A percentile compares a stretch with the other conserved stretches of the same genome.
Evolutionary conservation across 2,888 invertebrate genomes (phyloP).

Genomic region (Teleiodes luculella): DNA sequence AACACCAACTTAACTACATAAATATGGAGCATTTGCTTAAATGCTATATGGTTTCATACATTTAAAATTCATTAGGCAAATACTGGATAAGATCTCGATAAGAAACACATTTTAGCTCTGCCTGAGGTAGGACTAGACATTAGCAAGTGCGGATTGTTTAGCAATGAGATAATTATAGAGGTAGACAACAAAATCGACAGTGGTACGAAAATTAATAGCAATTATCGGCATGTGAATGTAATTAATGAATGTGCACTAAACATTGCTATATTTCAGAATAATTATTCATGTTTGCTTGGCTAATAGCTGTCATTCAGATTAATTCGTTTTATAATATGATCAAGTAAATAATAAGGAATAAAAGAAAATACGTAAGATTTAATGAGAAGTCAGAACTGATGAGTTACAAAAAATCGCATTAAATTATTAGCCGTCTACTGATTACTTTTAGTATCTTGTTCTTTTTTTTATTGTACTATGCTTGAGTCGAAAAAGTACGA

Average conservation of each 20-base stretch:
- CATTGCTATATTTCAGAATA: neutral
- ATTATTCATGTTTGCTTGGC: neutral
- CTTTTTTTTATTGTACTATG: no score
- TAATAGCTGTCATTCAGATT: no score
- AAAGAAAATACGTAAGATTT: no score
- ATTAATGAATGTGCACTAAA: slow-evolving; percentile 27
- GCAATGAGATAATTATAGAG: slow-evolving; percentile 2
- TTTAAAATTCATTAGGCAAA: neutral
- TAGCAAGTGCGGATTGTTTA: slow-evolving; percentile 3
- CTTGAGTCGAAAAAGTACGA: no score
- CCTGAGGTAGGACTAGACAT: neutral
- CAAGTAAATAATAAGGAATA: no score
- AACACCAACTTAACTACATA: neutral
- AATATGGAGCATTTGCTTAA: neutral
- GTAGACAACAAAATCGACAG: slow-evolving; percentile 1
- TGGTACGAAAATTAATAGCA: slow-evolving; percentile 15
- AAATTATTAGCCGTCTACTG: no score
- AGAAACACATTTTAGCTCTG: neutral
- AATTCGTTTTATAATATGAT: no score
- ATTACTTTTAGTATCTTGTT: no score
- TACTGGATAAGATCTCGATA: neutral
- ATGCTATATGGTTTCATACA: neutral
- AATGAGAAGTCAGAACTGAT: no score
- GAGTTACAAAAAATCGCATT: no score
- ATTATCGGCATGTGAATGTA: slow-evolving; percentile 27